phyloP scores from a whole-genome alignment of 2,113 vertebrate species.

The Elachura formosa region DNA sequence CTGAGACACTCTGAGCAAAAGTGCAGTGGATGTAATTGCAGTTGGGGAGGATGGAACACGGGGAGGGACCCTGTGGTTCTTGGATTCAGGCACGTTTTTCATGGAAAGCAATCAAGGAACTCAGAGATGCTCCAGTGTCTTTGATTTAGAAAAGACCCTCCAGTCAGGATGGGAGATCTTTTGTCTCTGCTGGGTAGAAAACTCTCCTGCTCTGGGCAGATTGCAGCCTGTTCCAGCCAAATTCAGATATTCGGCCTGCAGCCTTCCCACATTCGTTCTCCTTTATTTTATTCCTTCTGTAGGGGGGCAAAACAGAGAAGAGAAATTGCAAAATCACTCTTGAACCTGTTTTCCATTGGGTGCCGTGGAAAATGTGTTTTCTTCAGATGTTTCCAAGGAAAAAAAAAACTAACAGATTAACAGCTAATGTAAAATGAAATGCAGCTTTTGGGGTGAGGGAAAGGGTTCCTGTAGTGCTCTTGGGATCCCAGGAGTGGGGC shows the following conservation, averaged over 20 bases:
- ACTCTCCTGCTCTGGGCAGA: not conserved
- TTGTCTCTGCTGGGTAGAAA: conserved; percentile 7
- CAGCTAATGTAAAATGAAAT: not conserved
- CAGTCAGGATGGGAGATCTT: not conserved
- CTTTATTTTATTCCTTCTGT: not conserved
- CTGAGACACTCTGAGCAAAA: not conserved
- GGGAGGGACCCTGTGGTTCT: conserved; percentile 49
- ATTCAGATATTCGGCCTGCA: not conserved
- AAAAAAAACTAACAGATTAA: not conserved
- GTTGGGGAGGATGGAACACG: not conserved
- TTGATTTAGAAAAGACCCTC: not conserved
- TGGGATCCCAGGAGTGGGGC: conserved; percentile 33
- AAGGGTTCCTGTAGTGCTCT: conserved; percentile 28
- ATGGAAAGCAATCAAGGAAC: conserved; percentile 13
- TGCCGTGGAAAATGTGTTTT: not conserved
- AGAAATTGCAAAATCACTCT: not conserved
- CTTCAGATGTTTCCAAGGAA: not conserved
- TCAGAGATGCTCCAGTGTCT: not conserved
- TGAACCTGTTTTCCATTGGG: not conserved
- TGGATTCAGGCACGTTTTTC: conserved; percentile 6
- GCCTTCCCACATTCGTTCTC: not conserved
- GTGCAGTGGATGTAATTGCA: conserved; percentile 28
- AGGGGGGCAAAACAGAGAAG: conserved; percentile 10
- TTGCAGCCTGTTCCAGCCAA: not conserved
- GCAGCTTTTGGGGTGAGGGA: not conserved